These are phyloP conservation scores for Mallotus villosus DNA, from an alignment of 2,797 vertebrate species.

Conservation along the genomic window DNA sequence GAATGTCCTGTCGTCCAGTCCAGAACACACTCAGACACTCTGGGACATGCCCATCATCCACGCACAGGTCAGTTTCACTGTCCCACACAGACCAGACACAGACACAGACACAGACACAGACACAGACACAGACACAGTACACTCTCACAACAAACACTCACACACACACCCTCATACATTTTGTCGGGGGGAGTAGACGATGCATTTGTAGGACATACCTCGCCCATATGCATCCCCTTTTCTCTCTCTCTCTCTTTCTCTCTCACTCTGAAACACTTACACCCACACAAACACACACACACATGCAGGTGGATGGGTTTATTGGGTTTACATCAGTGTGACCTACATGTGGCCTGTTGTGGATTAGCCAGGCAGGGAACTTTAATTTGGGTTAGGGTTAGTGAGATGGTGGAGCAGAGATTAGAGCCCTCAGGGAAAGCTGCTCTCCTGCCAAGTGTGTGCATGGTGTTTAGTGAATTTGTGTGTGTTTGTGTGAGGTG, in stretches of 20 bases:
- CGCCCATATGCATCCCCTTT: background rate
- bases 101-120: background rate
- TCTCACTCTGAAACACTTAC: no score
- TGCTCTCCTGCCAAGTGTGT: background rate
- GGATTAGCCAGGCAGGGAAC: no score
- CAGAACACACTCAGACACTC: no score
- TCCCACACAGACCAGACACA: no score
- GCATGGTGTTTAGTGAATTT: background rate
- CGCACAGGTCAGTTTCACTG: no score
- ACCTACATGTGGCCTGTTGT: no score
- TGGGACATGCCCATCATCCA: no score
- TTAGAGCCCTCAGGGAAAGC: background rate
- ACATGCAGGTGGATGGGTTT: no score
- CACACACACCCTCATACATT: background rate
- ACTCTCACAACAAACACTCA: no score
- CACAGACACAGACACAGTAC: background rate
- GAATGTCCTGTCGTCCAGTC: no score
- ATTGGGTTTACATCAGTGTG: no score
- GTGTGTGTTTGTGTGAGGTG: background rate
- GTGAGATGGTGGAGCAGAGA: conserved; percentile 1
- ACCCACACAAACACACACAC: no score
- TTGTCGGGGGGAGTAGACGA: background rate
- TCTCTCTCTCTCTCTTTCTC: conserved; percentile 1
- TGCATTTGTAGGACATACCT: background rate
- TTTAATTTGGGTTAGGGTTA: background rate